phyloP scores from a whole-genome alignment of 2,113 vertebrate genomes.

The Pterocles gutturalis region DNA sequence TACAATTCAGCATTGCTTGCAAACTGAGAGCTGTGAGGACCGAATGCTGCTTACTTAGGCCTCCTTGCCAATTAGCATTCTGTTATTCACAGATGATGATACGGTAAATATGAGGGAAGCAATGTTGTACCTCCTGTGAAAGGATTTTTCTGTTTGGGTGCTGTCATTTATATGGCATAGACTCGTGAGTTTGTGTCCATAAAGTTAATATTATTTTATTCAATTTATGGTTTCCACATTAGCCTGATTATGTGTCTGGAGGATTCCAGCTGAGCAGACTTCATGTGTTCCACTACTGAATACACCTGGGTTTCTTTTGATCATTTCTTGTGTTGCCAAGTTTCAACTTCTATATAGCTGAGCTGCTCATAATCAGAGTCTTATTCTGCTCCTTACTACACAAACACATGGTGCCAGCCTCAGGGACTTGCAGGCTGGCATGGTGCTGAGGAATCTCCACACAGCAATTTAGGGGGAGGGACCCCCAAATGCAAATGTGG shows the following conservation, averaged over 20 bases:
- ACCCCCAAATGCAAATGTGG: background rate
- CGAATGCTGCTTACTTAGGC: background rate
- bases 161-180: background rate
- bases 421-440: background rate
- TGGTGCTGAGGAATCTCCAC: background rate
- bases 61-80: background rate
- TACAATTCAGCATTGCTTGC: background rate
- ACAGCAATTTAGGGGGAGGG: background rate
- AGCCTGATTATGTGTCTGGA: background rate
- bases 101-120: background rate
- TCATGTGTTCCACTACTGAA: background rate
- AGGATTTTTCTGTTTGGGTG: background rate
- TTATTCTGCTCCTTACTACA: background rate
- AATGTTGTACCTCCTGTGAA: background rate
- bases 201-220: background rate
- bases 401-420: fast-evolving
- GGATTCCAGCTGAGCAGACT: background rate
- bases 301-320: background rate
- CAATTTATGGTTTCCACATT: background rate
- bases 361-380: background rate
- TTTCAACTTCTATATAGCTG: background rate
- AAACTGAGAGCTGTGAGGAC: background rate
- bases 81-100: background rate
- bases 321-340: background rate
- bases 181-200: background rate